phyloP scores from a whole-genome alignment of 2,888 invertebrate genomes.

The Drosophila meridiana region DNA sequence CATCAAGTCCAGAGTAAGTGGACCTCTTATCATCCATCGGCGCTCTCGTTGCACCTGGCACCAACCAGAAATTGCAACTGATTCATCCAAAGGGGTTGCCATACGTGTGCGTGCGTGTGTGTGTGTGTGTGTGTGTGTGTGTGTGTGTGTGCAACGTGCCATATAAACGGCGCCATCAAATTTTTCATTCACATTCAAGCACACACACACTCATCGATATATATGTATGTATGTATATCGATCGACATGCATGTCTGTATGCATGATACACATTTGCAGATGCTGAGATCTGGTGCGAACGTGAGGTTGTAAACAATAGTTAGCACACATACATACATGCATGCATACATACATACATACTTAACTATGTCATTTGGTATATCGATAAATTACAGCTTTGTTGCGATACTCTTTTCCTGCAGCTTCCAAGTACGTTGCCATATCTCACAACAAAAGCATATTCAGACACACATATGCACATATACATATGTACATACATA shows the following conservation, averaged over 20 bases:
- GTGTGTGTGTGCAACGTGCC: neutral
- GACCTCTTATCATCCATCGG: neutral
- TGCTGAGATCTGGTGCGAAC: neutral
- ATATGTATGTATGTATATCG: neutral
- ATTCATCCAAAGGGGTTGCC: neutral
- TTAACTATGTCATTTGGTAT: neutral
- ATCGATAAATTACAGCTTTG: neutral
- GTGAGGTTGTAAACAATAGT: conserved; percentile 2
- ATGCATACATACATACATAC: neutral
- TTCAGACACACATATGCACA: neutral
- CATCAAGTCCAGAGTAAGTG: conserved; percentile 81
- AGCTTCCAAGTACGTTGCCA: neutral
- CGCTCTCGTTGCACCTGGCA: neutral
- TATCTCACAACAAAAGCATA: neutral
- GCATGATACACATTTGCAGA: neutral
- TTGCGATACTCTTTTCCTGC: neutral
- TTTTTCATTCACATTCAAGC: neutral
- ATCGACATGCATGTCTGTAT: neutral
- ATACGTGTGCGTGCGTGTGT: neutral
- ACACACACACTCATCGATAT: neutral
- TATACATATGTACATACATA: neutral
- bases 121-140: neutral
- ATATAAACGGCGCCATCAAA: conserved; percentile 8
- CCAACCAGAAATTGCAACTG: neutral
- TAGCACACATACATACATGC: neutral